Conservation (phyloP, 2,888 invertebrate genomes). For the Caenorhabditis sp. region DNA sequence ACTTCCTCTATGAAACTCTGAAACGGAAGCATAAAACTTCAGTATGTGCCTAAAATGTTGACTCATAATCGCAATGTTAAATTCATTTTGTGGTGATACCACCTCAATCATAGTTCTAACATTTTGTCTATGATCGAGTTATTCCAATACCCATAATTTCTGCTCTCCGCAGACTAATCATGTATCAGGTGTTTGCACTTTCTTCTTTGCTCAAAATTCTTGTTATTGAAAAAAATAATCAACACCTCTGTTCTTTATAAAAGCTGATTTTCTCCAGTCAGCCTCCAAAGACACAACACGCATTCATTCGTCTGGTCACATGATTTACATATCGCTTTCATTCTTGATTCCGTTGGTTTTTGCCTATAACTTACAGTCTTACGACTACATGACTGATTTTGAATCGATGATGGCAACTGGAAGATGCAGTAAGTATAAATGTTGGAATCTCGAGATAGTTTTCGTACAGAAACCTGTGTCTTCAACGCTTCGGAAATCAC, state of each 20-base stretch:
- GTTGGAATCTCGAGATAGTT: background rate
- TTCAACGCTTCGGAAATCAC: slow-evolving; percentile 10
- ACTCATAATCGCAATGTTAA: too few species aligned
- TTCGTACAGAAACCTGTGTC: background rate
- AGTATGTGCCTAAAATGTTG: too few species aligned
- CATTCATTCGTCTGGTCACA: background rate
- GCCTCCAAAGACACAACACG: background rate
- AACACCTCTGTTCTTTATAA: background rate
- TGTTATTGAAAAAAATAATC: background rate
- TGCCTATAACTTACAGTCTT: background rate
- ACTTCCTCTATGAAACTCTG: too few species aligned
- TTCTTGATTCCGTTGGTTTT: background rate
- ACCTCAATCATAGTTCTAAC: too few species aligned
- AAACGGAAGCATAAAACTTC: too few species aligned
- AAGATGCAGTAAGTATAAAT: background rate
- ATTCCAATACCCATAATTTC: too few species aligned
- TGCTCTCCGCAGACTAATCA: background rate
- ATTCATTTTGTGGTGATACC: too few species aligned
- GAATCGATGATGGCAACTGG: background rate
- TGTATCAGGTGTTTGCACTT: background rate
- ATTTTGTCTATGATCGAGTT: too few species aligned
- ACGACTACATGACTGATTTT: background rate
- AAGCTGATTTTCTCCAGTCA: background rate
- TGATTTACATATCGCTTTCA: background rate
- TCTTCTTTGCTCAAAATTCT: background rate